Evolutionary conservation across 2,888 invertebrate species (phyloP), one percentile per base, ranked within the genome.

Genomic region (Stenolophus ochropezus): DNA sequence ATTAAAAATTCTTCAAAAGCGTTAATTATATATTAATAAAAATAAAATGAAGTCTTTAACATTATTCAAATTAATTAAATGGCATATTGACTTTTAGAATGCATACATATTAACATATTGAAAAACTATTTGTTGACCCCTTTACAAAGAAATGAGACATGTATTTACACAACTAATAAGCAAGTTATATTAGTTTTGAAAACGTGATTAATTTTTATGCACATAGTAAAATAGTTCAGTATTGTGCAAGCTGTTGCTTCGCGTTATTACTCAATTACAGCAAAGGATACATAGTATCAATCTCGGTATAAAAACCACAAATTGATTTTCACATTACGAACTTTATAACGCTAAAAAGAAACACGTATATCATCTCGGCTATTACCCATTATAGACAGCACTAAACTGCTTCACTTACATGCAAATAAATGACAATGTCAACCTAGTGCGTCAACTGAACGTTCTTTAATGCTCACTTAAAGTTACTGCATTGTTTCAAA

Each of bases 171-270:
- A 23, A 61, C 25, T 61, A 61, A 61, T 61, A 61, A 23, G n/a
- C 8, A 61, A 61, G 61, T 61, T 61, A 61, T 25, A 61, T 61
- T 61, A 61, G 61, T 61, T 61, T 61, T 61, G 18, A 23, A 61
- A 61, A 61, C 23, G 61, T 25, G 61, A 25, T 21, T 61, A 11
- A 61, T 61, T 61, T 61, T 61, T 61, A 25, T 61, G 61, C n/a
- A 23, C 61, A 14, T 61, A 61, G 23, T 61, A 61, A 61, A 61
- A 61, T 16, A 61, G 25, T 61, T 23, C 61, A 21, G 23, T 14
- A 25, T 23, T 23, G 25, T 21, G 61, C 21, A 25, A 21, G 61
- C 20, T 14, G 61, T 23, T 61, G 61, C n/a, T 0, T 4, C 25
- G 1, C n/a, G 23, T 51, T 11, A 61, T 25, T 25, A 56, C 61